Base-by-base conservation (phyloP, 2,888 invertebrate genomes). In the Cremastobaeus sp. region DNA sequence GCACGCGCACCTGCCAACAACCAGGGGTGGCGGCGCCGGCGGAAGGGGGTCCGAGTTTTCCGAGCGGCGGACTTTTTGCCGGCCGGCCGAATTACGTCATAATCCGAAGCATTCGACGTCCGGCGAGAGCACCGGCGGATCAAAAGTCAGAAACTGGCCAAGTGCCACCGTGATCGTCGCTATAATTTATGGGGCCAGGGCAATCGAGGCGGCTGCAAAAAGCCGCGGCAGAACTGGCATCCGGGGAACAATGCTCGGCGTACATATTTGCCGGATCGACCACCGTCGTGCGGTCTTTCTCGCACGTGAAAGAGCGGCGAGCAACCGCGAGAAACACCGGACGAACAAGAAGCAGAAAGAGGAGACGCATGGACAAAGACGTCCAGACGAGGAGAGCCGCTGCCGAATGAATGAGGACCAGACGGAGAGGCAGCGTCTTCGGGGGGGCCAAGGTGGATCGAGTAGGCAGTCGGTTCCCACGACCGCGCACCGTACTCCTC, bases 121-220 rank as follows among this genome's bases (percentile, higher is more conserved):
- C n/a, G n/a, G n/a, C n/a, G n/a, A n/a, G n/a, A 34, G 32, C 11
- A 15, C 30, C 39, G 21, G 8, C 20, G 39, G 21, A 59, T 55
- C 43, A 55, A 54, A 39, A 28, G 52, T 37, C 52, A 4, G 8
- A 25, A 21, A 37, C 48, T 21, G 11, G 85, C 85, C 84, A 84
- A 86, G 85, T 86, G 85, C 86, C 86, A 86, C 86, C 85, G 80
- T 86, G 86, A 86, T 86, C 85, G 86, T 66, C 81, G 74, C 81
- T 84, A n/a, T 86, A 86, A 86, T 86, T 86, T 86, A 86, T 86
- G 82, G 83, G 77, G 83, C 78, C 82, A 82, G 82, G 76, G 84
- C 84, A 85, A 86, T 86, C 84, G 83, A 84, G 83, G 84, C 84
- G 83, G 78, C 82, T n/a, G n/a, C n/a, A n/a, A 84, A 85, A 82